Evolutionary conservation across 2,888 invertebrate species (phyloP), one percentile per base, ranked within the genome.

Genomic region (Parelbella ahira): DNA sequence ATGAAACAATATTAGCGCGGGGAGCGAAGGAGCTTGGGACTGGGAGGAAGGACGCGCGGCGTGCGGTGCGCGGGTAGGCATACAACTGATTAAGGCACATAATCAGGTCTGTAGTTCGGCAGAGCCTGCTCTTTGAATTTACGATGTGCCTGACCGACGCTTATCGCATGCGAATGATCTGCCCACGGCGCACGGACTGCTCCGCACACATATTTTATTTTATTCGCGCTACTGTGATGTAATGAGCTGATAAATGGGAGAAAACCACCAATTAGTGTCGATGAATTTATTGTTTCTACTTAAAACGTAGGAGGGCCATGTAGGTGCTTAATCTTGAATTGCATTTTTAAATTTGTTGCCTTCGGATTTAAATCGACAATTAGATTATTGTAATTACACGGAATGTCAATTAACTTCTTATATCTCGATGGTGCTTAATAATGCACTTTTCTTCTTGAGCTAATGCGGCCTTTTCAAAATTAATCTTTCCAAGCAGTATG

Each of bases 231-330:
- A 86, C 87, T 80, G 87, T 87, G 87, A 87, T 87, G 87, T 86
- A 86, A 87, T 87, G 87, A 87, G 84, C 86, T 83, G 87, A 87
- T 87, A 87, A 87, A 86, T 87, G 80, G 82, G 77, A 86, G 86
- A 87, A 86, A 87, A 87, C 87, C 86, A 86, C 87, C 87, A 87
- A 87, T 87, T 87, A 87, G 87, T 83, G 86, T 82, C 87, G 86
- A 87, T 86, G 84, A 87, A 86, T 86, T 87, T 87, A 87, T 87
- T 87, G 86, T 87, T 86, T 84, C 84, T 83, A 81, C 86, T 86
- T 86, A 86, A 84, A 84, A 76, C 83, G 83, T 83, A 81, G 86
- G 84, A 82, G 86, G 83, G 81, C 78, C 74, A 64, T 70, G 68
- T 77, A 72, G 57, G 53, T 56, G 55, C 74, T 81, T 81, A 82